A percentile compares a stretch with the other conserved stretches of the same genome.
These are phyloP conservation scores for Agrochola litura DNA, from an alignment of 2,888 invertebrate genomes.

Conservation along the genomic window DNA sequence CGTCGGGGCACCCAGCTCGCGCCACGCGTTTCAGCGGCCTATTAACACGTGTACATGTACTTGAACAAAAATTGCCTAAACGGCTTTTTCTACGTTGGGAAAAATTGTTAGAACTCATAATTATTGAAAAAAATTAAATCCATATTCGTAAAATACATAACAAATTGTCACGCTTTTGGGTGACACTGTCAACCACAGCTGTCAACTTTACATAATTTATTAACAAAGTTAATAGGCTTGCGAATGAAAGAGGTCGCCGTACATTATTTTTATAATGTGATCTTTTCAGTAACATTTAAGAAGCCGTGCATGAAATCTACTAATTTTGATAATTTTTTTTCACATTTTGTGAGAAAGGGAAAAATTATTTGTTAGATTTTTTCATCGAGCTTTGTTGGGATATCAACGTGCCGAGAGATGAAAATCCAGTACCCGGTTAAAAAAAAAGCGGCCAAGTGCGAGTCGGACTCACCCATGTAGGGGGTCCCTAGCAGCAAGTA, in stretches of 20 bases:
- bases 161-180: neutral
- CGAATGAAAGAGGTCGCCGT: neutral
- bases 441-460: too few relatives aligned
- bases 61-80: neutral
- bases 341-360: neutral
- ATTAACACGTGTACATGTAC: conserved; percentile 1
- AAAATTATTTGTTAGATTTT: neutral
- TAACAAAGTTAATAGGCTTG: neutral
- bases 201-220: conserved; percentile 1
- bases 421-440: neutral
- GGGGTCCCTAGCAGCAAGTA: too few relatives aligned
- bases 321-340: too few relatives aligned
- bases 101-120: neutral
- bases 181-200: conserved; percentile 13
- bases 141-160: conserved; percentile 7
- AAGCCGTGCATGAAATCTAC: neutral
- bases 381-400: neutral
- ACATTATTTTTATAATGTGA: neutral
- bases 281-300: conserved; percentile 7
- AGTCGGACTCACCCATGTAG: too few relatives aligned
- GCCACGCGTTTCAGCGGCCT: conserved; percentile 60
- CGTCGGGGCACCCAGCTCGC: conserved; percentile 75
- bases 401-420: neutral
- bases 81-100: neutral
- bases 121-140: neutral